Base-by-base conservation (phyloP, 2,888 invertebrate species). In the Machimus rusticus region DNA sequence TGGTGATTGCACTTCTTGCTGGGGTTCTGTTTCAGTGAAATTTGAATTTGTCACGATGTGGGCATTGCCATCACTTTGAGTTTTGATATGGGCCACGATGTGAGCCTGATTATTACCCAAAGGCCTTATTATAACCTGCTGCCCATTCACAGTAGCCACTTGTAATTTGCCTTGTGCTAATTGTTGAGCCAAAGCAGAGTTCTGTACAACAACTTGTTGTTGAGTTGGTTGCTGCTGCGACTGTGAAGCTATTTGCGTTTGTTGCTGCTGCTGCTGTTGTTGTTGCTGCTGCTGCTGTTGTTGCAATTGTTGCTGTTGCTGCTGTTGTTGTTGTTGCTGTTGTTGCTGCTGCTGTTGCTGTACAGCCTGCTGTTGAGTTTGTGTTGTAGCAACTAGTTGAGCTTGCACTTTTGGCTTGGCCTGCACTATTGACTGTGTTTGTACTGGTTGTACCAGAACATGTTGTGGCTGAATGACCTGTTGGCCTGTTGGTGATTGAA, bases 131-230 rank as follows among this genome's bases (percentile, higher is more conserved):
- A 97, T 94, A 39, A 97, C 96, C 92, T 97, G 97, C 91, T 97
- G 97, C 0, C 97, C 97, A 91, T 96, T 96, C 37, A 97, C 95
- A 0, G 96, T 96, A 0, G 97, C 96, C 87, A 97, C 94, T 91
- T 97, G 97, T 9, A 97, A 95, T 92, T 97, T 97, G 8, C 97
- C 97, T 19, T 96, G 94, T 1, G 96, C 96, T 88, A 97, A 94
- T 91, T 97, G 97, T 91, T 97, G 97, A 19, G 96, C 96, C 66
- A 97, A 93, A 23, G 94, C 95, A 3, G 95, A 95, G 91, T 96
- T 96, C 90, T 96, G 96, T 77, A 97, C 96, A 77, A 97, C 95
- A 88, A 97, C 95, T 93, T 97, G 97, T 87, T 90, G 91, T 85
- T 90, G 91, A 89, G 90, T 91, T 90, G 88, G 91, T 88, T 85